These are phyloP conservation scores for Chironomus striatipennis DNA, from an alignment of 1,140 invertebrate genomes.

Conservation along the genomic window DNA sequence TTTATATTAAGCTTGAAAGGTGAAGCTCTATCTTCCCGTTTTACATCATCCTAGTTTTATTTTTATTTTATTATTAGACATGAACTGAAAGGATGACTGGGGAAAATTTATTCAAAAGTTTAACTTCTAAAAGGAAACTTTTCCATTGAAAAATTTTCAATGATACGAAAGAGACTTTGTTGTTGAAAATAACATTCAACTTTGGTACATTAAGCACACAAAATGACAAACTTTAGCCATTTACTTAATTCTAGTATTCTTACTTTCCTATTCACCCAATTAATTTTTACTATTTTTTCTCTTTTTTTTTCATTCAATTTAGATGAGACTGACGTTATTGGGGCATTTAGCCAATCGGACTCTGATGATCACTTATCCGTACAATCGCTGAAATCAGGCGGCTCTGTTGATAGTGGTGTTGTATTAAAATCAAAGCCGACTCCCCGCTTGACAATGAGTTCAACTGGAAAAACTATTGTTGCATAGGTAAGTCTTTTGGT, in stretches of 20 bases:
- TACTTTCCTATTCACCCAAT: neutral
- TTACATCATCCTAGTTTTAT: too few species aligned
- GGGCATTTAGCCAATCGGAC: neutral
- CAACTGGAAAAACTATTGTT: constrained; percentile 21
- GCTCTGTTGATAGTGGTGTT: constrained; percentile 16
- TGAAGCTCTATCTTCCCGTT: too few species aligned
- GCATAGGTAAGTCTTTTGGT: neutral
- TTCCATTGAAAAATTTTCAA: neutral
- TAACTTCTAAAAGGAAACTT: too few species aligned
- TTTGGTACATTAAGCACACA: constrained; percentile 12
- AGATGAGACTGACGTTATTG: constrained; percentile 22
- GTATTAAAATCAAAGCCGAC: constrained; percentile 11
- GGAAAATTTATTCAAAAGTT: too few species aligned
- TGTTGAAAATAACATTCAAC: constrained; percentile 15
- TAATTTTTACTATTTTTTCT: neutral
- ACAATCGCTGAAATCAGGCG: constrained; percentile 9
- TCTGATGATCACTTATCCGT: constrained; percentile 16
- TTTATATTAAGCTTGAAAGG: too few species aligned
- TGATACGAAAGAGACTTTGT: neutral
- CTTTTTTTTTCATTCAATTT: neutral
- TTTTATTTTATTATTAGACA: too few species aligned
- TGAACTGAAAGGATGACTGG: too few species aligned
- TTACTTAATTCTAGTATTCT: neutral
- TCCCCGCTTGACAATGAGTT: constrained; percentile 3
- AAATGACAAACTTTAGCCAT: neutral